Evolutionary conservation across 2,888 invertebrate species (phyloP), one percentile per base, ranked within the genome.

Genomic region (Liodrosophila aerea): DNA sequence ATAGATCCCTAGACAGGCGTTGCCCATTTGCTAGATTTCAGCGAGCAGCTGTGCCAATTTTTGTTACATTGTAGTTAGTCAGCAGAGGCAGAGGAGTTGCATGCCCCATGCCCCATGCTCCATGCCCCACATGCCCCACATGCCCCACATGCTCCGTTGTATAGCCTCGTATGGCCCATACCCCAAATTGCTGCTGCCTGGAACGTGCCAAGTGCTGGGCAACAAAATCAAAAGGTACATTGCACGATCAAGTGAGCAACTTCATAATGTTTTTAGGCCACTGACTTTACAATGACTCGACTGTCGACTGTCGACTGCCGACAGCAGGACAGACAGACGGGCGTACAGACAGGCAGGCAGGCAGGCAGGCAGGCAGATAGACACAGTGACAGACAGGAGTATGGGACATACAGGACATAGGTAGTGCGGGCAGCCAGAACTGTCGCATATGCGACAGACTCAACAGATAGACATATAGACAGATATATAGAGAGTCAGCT

Each of bases 191-290:
- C 39, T 18, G 16, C 18, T 51, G 46, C 49, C 65, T 65, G 63
- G 80, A 78, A 87, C 87, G 87, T 87, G 87, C 86, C 74, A 88
- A 87, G 87, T 87, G 87, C 82, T 75, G 80, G 76, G 54, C 84
- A 85, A 73, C 76, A 77, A 78, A 74, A 76, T 76, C 86, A 76
- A 84, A 84, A 87, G 81, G 87, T 86, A 88, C 88, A 78, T 88
- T 88, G 87, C 76, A 87, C 88, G 88, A 84, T 87, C 82, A 87
- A 87, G 87, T 88, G 87, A 87, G 85, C 87, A 88, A 84, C 81
- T 77, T 76, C 87, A 86, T 84, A 81, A 87, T 73, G 65, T 85
- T 86, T 83, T 76, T 87, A 84, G 80, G 80, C 74, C 80, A 81
- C 81, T 81, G 80, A 81, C 80, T 81, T 71, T 59, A 83, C 84